Conservation (phyloP, 2,113 vertebrate genomes). For the Anhinga rufa region DNA sequence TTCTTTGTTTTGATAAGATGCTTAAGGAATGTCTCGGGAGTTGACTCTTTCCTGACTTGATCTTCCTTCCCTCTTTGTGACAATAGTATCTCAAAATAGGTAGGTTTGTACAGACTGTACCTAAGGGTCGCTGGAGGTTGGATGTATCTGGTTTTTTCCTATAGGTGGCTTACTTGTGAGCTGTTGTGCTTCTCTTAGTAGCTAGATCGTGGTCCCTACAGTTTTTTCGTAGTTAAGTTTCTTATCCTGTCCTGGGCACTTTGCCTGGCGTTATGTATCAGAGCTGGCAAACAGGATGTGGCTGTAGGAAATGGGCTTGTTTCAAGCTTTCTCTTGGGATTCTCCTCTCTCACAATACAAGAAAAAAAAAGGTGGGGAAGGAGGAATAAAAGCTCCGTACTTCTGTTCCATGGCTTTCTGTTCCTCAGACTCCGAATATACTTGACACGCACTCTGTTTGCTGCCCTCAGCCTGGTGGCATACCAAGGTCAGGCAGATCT, state of each 20-base stretch:
- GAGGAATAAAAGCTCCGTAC: neutral
- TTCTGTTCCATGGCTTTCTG: neutral
- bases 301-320: slow-evolving; percentile 54
- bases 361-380: neutral
- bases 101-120: neutral
- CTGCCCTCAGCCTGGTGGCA: neutral
- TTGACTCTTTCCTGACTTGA: neutral
- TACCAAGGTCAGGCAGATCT: neutral
- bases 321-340: slow-evolving; percentile 47
- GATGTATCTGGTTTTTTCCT: neutral
- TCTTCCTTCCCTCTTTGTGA: neutral
- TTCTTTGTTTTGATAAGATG: neutral
- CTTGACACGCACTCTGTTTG: neutral
- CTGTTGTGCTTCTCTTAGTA: neutral
- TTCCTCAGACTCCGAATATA: neutral
- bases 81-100: neutral
- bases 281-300: slow-evolving; percentile 66
- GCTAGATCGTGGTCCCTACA: neutral
- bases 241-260: slow-evolving; percentile 1
- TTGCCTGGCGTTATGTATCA: slow-evolving; percentile 9
- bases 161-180: neutral
- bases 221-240: slow-evolving; percentile 40
- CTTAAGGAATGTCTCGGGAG: neutral
- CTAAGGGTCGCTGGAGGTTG: neutral
- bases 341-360: neutral